These are phyloP conservation scores for Romanomermis culicivorax DNA, from an alignment of 2,888 invertebrate species.

Conservation along the genomic window DNA sequence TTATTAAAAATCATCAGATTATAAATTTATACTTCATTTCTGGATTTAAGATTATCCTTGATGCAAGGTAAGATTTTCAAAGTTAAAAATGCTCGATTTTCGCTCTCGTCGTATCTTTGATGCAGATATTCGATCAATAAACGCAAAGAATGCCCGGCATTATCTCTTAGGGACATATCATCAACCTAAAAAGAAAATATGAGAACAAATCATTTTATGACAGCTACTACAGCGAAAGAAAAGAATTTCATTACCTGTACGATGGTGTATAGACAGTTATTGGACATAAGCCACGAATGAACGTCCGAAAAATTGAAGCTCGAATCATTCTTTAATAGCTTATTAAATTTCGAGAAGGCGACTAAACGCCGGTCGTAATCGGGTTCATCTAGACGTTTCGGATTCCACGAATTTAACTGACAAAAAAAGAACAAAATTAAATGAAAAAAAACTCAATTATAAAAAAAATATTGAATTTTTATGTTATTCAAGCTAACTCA, in stretches of 20 bases:
- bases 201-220: not conserved
- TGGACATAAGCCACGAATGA: not conserved
- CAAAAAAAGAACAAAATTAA: too few relatives aligned
- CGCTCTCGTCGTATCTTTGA: not conserved
- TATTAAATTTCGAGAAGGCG: not conserved
- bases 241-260: not conserved
- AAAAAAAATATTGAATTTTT: too few relatives aligned
- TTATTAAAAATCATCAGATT: too few relatives aligned
- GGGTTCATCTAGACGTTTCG: slow-evolving; percentile 73
- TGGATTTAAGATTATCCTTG: slow-evolving; percentile 47
- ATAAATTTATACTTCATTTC: slow-evolving; percentile 38
- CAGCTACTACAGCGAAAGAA: not conserved
- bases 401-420: slow-evolving; percentile 64
- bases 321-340: not conserved
- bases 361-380: slow-evolving; percentile 43
- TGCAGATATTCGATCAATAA: not conserved
- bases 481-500: too few relatives aligned
- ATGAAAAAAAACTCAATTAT: too few relatives aligned
- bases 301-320: not conserved
- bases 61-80: slow-evolving; percentile 47
- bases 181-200: slow-evolving; percentile 38
- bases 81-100: slow-evolving; percentile 37
- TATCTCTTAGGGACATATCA: slow-evolving; percentile 60
- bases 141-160: slow-evolving; percentile 18
- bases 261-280: not conserved